Evolutionary conservation across 2,113 vertebrate genomes (phyloP).

Genomic region (Centropus bengalensis): DNA sequence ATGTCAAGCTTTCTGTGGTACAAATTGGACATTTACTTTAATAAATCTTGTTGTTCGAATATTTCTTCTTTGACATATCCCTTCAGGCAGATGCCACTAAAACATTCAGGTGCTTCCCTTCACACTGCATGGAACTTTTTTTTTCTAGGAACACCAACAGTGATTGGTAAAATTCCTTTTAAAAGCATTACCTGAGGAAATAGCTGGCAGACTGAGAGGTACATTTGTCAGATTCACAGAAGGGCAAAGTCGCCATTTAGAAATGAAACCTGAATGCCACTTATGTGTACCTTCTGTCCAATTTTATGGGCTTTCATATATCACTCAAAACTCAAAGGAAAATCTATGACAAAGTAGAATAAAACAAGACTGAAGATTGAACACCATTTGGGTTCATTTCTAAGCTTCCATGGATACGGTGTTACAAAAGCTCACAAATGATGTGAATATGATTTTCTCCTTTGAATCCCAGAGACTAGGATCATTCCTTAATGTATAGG

Average conservation of each 20-base stretch:
- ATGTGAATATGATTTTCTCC: background rate
- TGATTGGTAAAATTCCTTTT: slow-evolving; percentile 53
- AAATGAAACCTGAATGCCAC: slow-evolving; percentile 62
- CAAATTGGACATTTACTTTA: slow-evolving; percentile 58
- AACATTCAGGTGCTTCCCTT: slow-evolving; percentile 46
- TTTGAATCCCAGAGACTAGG: background rate
- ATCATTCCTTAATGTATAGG: background rate
- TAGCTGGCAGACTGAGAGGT: slow-evolving; percentile 27
- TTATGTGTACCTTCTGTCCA: slow-evolving; percentile 42
- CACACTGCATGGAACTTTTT: background rate
- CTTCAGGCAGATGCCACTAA: slow-evolving; percentile 45
- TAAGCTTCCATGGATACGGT: background rate
- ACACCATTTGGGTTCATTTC: background rate
- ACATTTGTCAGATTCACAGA: slow-evolving; percentile 67
- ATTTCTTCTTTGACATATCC: slow-evolving; percentile 56
- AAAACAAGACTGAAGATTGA: slow-evolving; percentile 24
- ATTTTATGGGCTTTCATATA: slow-evolving; percentile 54
- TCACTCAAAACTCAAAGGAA: slow-evolving; percentile 52
- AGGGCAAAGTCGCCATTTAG: slow-evolving; percentile 66
- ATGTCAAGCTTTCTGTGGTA: slow-evolving; percentile 53
- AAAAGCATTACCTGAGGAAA: slow-evolving; percentile 53
- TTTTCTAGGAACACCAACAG: background rate
- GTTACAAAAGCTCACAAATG: background rate
- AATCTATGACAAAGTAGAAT: background rate
- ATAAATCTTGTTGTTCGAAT: slow-evolving; percentile 66